Base-by-base conservation (phyloP, 2,888 invertebrate genomes). In the Prosopocoilus inquinatus region DNA sequence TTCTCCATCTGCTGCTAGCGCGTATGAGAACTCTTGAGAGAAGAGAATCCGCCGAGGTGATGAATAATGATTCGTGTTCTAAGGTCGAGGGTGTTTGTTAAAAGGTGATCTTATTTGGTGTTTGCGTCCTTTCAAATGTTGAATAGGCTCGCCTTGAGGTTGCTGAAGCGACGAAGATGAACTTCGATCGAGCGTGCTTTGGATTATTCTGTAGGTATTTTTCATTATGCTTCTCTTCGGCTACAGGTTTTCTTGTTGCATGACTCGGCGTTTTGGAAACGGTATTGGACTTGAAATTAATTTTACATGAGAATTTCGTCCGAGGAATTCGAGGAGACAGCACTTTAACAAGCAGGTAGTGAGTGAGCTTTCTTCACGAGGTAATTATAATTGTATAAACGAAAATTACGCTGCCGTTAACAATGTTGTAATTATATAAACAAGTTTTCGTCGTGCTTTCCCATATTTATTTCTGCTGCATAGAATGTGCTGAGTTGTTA, bases 51-150 rank as follows among this genome's bases (percentile, higher is more conserved):
- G 41, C 16, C 41, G 9, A 16, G 16, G 12, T 41, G 41, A 41
- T 41, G 41, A 41, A 41, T 41, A 41, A 41, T 41, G 41, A 41
- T 41, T 41, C 41, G 12, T 15, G 16, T 13, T 41, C 41, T 41
- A 8, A 13, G 9, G 41, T 16, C 12, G 9, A 41, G 16, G 15
- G 41, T 41, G 41, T 41, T 41, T 41, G 41, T 41, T 41, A 15
- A 15, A 41, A 41, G 41, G 41, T 41, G 12, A 41, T 41, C 41
- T 15, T 16, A 11, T 41, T 41, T 41, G 20, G 20, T 28, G 20
- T 28, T 28, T 28, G 20, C 20, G 20, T 28, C 20, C 20, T 28
- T 28, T 28, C 5, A 28, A 16, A 15, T 2, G 36, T 12, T 36
- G 12, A 41, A 41, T 11, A 16, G 12, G 12, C n/a, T 15, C 16